Evolutionary conservation across 2,113 vertebrate species (phyloP).

Genomic region (Mormyrus lacerda): DNA sequence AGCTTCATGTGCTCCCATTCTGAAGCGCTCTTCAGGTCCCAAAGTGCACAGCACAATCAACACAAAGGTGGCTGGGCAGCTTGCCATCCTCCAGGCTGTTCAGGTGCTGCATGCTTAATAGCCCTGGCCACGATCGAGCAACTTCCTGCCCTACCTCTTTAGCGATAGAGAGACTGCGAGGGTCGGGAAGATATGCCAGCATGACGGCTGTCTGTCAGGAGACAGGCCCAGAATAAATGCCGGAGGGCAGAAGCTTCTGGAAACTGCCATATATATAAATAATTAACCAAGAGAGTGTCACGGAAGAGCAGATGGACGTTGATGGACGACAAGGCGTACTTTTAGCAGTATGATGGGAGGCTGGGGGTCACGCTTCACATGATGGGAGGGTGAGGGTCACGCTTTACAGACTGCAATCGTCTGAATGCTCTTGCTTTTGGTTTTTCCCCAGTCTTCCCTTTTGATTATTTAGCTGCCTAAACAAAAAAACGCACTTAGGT

Average conservation of each 20-base stretch:
- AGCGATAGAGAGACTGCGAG: neutral
- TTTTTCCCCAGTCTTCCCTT: neutral
- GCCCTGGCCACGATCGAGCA: slow-evolving; percentile 20
- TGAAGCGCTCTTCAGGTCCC: neutral
- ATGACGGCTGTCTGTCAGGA: neutral
- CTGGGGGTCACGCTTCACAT: no score
- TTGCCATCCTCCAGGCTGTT: neutral
- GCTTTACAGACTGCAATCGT: neutral
- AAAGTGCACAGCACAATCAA: neutral
- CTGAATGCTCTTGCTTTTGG: neutral
- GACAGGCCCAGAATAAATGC: neutral
- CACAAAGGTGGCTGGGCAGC: neutral
- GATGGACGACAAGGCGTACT: neutral
- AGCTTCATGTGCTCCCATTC: neutral
- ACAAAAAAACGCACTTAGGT: neutral
- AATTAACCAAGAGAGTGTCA: neutral
- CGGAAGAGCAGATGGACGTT: neutral
- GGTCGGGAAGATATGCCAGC: neutral
- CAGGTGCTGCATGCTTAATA: slow-evolving; percentile 17
- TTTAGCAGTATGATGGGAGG: neutral
- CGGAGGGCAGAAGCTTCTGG: neutral
- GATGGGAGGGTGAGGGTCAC: neutral
- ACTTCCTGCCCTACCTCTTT: slow-evolving; percentile 23
- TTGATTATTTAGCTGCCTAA: neutral
- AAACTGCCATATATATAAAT: neutral